Conservation (phyloP, 2,797 vertebrate species). For the Melanotaenia maccullochi region DNA sequence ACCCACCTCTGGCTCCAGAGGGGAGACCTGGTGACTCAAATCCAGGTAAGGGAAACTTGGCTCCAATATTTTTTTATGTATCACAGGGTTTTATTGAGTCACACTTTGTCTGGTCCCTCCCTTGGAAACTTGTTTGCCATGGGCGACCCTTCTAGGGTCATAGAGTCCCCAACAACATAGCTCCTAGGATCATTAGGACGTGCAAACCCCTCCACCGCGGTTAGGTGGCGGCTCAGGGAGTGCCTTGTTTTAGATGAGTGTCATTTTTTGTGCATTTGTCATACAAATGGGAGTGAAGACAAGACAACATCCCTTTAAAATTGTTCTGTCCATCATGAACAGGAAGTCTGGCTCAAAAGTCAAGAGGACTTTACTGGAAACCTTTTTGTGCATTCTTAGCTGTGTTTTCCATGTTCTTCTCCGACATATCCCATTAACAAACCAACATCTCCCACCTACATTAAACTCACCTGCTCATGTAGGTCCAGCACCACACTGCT, state of each 20-base stretch:
- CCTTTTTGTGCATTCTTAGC: background rate
- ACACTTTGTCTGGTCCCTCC: no score
- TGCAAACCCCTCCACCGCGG: no score
- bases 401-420: no score
- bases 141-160: no score
- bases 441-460: background rate
- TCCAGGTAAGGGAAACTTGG: no score
- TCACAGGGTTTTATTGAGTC: no score
- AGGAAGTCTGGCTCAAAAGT: background rate
- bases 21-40: no score
- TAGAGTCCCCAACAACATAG: no score
- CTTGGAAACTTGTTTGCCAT: no score
- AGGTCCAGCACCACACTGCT: conserved; percentile 92
- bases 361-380: background rate
- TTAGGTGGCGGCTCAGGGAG: no score
- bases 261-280: background rate
- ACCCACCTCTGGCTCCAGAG: background rate
- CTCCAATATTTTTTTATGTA: no score
- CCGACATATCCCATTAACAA: background rate
- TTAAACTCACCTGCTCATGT: conserved; percentile 90
- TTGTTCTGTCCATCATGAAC: background rate
- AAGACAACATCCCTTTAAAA: background rate
- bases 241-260: background rate
- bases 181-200: no score
- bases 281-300: background rate